Evolutionary conservation across 2,113 vertebrate species (phyloP).

Genomic region (Orthonyx spaldingii): DNA sequence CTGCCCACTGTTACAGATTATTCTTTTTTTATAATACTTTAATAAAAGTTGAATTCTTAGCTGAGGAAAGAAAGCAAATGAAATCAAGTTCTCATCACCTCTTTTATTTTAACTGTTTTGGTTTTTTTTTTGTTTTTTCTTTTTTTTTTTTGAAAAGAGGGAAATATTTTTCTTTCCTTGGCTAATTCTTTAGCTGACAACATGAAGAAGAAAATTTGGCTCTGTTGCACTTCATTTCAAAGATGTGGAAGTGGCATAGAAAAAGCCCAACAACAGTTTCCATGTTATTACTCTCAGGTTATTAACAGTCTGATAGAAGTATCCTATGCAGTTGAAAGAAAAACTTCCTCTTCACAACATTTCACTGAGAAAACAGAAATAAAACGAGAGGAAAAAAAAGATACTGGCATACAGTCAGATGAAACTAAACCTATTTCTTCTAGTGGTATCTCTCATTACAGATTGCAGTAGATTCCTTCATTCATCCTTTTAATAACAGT

Average conservation of each 20-base stretch:
- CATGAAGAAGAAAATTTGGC: neutral
- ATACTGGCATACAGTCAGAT: neutral
- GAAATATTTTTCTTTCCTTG: neutral
- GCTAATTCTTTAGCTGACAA: neutral
- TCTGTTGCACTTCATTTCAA: neutral
- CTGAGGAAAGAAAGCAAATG: neutral
- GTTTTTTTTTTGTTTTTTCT: neutral
- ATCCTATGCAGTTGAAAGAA: neutral
- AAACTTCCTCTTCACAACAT: neutral
- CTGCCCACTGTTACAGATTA: neutral
- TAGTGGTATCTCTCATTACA: neutral
- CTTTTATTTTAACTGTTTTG: neutral
- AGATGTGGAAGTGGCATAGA: neutral
- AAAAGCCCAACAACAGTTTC: neutral
- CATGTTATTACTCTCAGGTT: neutral
- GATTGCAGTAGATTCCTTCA: neutral
- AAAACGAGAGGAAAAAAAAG: neutral
- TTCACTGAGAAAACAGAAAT: neutral
- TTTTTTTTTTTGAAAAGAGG: neutral
- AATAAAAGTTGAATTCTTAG: neutral
- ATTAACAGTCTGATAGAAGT: conserved; percentile 3
- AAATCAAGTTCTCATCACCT: neutral
- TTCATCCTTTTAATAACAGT: neutral
- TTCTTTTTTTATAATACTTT: neutral
- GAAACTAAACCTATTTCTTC: neutral